Conservation (phyloP, 2,888 invertebrate species). For the Nasonovia ribisnigri region DNA sequence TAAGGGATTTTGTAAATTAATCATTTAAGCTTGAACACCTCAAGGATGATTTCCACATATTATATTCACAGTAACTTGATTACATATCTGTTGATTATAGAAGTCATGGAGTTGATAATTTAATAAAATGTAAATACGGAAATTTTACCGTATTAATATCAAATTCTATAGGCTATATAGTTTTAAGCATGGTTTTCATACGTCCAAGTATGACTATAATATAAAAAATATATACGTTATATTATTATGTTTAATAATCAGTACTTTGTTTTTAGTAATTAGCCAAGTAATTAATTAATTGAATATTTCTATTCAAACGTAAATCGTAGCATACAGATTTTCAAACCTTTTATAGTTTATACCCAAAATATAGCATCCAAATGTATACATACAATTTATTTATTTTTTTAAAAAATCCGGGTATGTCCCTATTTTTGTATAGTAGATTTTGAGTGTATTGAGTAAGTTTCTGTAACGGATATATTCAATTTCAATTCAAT, state of each 20-base stretch:
- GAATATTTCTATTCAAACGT: background rate
- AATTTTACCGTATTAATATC: background rate
- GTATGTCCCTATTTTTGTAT: background rate
- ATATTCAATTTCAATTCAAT: background rate
- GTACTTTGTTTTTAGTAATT: background rate
- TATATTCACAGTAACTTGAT: background rate
- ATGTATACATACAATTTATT: no score
- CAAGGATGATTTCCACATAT: background rate
- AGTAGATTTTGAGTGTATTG: background rate
- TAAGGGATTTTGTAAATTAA: background rate
- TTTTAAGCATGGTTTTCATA: background rate
- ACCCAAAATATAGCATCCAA: background rate
- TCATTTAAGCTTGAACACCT: background rate
- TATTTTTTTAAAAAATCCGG: background rate
- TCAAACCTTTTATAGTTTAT: background rate
- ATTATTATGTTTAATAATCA: background rate
- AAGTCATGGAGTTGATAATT: slow-evolving; percentile 12
- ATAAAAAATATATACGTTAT: background rate
- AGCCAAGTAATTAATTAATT: background rate
- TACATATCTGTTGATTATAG: slow-evolving; percentile 27
- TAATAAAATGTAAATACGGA: slow-evolving; percentile 20
- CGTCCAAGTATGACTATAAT: background rate
- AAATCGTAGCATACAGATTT: background rate
- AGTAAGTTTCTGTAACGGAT: background rate
- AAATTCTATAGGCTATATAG: background rate